Base-by-base conservation (phyloP, 2,113 vertebrate species). In the Elaphurus davidianus region DNA sequence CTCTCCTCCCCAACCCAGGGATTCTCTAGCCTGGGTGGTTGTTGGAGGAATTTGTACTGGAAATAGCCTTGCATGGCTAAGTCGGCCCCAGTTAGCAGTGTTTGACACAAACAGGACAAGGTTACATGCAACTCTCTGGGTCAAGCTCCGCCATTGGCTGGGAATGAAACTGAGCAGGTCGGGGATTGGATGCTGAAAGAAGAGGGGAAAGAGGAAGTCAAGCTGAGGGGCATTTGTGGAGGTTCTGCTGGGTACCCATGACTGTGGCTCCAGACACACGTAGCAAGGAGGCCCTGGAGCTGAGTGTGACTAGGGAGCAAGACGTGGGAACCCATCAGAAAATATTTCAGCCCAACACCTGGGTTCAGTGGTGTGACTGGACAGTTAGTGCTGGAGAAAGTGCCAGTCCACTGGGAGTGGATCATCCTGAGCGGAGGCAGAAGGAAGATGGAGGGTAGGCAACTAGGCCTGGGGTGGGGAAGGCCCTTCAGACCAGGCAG, bases 361-460 rank as follows among this genome's bases (percentile, higher is more conserved):
- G 4, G 47, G 36, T 28, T 52, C 27, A 40, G 19, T 43, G 47
- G 28, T 47, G 25, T 28, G 59, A 59, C 7, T 3, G 19, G 36
- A 14, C 6, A 12, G 9, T n/a, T 12, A 52, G 40, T 28, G 28
- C 28, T 33, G 36, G 40, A 79, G 91, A 62, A 86, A 30, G 13
- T 2, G 13, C 1, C 2, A 28, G 71, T 21, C 7, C 45, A 1
- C 2, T 1, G 0, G 19, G 12, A n/a, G 40, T 30, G 43, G 45
- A 47, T 28, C 40, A 36, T 25, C 74, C 74, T 17, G 16, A 87
- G 30, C 7, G 1, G 79, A 90, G 50, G 14, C 4, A n/a, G 50
- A 81, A 57, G 17, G 71, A 59, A 64, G 5, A 33, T 9, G 15
- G 36, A 12, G 27, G 54, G 5, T 59, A 45, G 6, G 43, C 84